These are phyloP conservation scores for Heteractis magnifica DNA, from an alignment of 92 coral and sea anemone genomes.

Conservation along the genomic window DNA sequence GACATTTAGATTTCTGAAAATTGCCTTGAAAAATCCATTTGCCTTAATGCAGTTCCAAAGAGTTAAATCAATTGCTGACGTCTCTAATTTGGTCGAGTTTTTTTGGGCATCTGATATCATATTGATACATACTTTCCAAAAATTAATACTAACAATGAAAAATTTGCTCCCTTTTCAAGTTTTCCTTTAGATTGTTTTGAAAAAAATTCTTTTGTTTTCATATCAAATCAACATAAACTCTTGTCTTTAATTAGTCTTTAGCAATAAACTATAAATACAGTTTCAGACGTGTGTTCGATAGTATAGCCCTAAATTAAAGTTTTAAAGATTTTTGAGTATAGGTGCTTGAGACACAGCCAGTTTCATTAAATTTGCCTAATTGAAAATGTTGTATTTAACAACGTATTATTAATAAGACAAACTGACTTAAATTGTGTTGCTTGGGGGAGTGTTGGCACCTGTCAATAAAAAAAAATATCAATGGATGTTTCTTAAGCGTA, in stretches of 20 bases:
- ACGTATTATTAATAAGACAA: conserved; percentile 15
- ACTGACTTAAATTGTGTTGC: not conserved
- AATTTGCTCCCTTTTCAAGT: too few relatives aligned
- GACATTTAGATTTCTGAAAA: not conserved
- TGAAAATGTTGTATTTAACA: conserved; percentile 27
- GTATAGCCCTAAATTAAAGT: too few relatives aligned
- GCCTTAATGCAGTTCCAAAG: not conserved
- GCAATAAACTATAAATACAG: too few relatives aligned
- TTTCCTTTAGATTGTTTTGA: too few relatives aligned
- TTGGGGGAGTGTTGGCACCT: conserved; percentile 14
- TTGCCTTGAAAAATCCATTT: not conserved
- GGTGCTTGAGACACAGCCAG: not conserved
- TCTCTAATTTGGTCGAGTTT: too few relatives aligned
- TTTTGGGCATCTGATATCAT: too few relatives aligned
- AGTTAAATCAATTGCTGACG: not conserved
- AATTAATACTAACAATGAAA: too few relatives aligned
- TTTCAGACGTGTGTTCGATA: too few relatives aligned
- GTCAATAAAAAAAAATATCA: conserved; percentile 1
- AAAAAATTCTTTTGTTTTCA: too few relatives aligned
- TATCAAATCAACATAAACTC: too few relatives aligned
- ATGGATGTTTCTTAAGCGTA: not conserved
- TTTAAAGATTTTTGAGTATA: not conserved
- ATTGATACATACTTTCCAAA: too few relatives aligned
- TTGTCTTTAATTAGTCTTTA: too few relatives aligned
- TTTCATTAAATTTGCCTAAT: conserved; percentile 1